Base-by-base conservation (phyloP, 1,140 invertebrate species). In the Eupristina koningsbergeri region DNA sequence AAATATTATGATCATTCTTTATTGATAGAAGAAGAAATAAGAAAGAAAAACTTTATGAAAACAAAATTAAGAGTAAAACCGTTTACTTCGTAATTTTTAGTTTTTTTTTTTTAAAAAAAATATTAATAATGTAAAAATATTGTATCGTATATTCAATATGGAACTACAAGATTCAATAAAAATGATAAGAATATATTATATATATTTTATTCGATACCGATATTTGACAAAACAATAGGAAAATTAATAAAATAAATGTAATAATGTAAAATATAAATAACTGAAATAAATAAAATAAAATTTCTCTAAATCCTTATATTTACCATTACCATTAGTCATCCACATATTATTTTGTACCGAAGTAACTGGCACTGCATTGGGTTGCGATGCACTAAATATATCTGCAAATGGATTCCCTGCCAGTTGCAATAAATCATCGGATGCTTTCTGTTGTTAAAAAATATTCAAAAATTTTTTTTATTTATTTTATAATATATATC, bases 371-470 rank as follows among this genome's bases (percentile, higher is more conserved):
- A 86, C 86, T 36, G 89, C 85, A 41, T 87, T 86, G 83, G 92
- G 92, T 53, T 93, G 91, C 41, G 93, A 90, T 63, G 92, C 93
- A 73, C 94, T 94, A 90, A 97, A 97, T 93, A 97, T 97, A 89
- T 98, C 96, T 50, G 96, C 96, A 91, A 98, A 98, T 36, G 98
- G 98, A 94, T 98, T 98, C 71, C 94, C 94, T 63, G 90, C 96
- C 86, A 98, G 92, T 88, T 97, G 96, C 53, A 98, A 93, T 83
- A 98, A 93, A 93, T 98, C 98, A 89, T 98, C 97, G 13, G 97
- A 97, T 36, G 97, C 96, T 93, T 96, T 97, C 53, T 89, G 87
- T n/a, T 74, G 90, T 74, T 86, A 26, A 71, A 67, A 34, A 31
- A 64, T 31, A 64, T 58, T 58, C 13, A 5, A 22, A 58, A 50